Conservation (phyloP, 2,113 vertebrate genomes). For the Arenaria interpres region DNA sequence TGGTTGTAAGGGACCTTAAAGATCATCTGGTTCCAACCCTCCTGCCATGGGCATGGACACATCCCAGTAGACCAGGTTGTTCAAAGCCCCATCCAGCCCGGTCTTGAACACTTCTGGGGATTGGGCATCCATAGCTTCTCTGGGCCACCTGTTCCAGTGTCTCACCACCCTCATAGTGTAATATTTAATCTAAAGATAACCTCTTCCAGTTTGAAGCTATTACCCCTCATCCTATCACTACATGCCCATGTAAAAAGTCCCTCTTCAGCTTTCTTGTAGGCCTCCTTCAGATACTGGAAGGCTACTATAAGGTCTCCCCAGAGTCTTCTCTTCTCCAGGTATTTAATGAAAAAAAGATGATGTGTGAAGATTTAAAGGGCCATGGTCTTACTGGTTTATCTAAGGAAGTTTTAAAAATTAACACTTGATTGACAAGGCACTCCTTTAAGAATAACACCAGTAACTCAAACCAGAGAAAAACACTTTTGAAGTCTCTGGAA, state of each 20-base stretch:
- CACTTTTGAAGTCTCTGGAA: neutral
- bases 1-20: neutral
- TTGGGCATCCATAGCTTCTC: neutral
- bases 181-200: neutral
- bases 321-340: neutral
- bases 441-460: neutral
- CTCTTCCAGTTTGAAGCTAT: neutral
- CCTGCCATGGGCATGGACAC: neutral
- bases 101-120: neutral
- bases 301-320: neutral
- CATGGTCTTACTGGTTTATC: rapidly evolving
- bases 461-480: neutral
- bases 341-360: neutral
- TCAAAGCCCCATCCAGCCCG: neutral
- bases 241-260: neutral
- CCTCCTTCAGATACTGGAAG: neutral
- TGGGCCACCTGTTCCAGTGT: neutral
- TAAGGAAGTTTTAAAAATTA: neutral
- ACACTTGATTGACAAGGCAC: neutral
- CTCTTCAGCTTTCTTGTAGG: neutral
- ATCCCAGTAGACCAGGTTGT: neutral
- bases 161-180: neutral
- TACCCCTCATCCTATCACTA: neutral
- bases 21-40: neutral
- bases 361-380: neutral